phyloP scores from a whole-genome alignment of 2,888 invertebrate genomes.

The Caenorhabditis sulstoni region DNA sequence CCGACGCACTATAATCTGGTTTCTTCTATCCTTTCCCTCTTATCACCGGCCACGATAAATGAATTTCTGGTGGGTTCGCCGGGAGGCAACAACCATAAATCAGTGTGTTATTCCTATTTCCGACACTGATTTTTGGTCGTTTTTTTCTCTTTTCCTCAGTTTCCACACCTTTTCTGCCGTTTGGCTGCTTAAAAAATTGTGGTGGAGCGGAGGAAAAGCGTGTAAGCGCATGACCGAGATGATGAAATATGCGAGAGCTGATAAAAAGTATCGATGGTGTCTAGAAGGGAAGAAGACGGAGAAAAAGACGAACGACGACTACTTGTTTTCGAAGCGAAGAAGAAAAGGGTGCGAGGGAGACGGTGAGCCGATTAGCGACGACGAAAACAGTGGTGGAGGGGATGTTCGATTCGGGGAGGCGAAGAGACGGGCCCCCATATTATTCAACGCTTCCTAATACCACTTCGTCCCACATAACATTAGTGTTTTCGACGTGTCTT shows the following conservation, averaged over 20 bases:
- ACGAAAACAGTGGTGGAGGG: slow-evolving; percentile 8
- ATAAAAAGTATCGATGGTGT: slow-evolving; percentile 30
- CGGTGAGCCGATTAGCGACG: slow-evolving; percentile 43
- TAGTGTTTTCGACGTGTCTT: no score
- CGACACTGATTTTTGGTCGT: slow-evolving; percentile 19
- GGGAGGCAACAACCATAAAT: slow-evolving; percentile 36
- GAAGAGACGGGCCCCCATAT: slow-evolving; percentile 7
- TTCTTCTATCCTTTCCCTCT: not conserved
- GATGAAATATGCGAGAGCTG: slow-evolving; percentile 29
- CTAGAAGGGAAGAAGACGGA: slow-evolving; percentile 12
- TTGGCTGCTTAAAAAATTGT: slow-evolving; percentile 25
- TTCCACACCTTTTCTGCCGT: no score
- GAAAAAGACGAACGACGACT: slow-evolving; percentile 32
- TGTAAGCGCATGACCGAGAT: slow-evolving; percentile 2
- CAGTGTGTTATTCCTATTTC: slow-evolving; percentile 17
- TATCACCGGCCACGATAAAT: slow-evolving; percentile 8
- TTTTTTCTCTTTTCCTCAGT: not conserved
- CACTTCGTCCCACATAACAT: no score
- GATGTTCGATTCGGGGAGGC: slow-evolving; percentile 31
- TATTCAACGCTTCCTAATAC: not conserved
- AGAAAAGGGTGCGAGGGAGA: slow-evolving; percentile 6
- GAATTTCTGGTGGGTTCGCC: slow-evolving; percentile 3
- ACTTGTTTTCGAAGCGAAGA: slow-evolving; percentile 42
- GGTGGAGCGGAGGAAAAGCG: slow-evolving; percentile 2
- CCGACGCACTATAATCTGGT: slow-evolving; percentile 16